Evolutionary conservation across 2,888 invertebrate genomes (phyloP).

Genomic region (Molorchus minor): DNA sequence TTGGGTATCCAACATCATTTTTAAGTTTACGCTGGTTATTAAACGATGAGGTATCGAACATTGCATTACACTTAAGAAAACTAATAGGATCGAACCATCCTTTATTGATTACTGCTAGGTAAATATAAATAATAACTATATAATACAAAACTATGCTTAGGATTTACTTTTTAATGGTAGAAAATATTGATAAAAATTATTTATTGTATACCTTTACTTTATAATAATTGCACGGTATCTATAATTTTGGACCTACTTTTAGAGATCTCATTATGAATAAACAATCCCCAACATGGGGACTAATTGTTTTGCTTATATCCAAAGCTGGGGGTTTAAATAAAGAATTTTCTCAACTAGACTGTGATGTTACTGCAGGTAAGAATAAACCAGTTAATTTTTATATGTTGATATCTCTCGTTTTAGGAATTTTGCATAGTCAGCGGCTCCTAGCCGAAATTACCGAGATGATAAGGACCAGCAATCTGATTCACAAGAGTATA

Average conservation of each 20-base stretch:
- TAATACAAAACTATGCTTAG: no score
- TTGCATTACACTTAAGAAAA: slow-evolving; percentile 89
- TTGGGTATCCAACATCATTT: slow-evolving; percentile 95
- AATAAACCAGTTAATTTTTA: neutral
- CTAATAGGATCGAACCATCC: slow-evolving; percentile 95
- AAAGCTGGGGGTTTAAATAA: slow-evolving; percentile 87
- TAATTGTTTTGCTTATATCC: slow-evolving; percentile 87
- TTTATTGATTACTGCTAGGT: slow-evolving; percentile 91
- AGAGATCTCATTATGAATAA: slow-evolving; percentile 65
- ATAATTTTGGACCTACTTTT: no score
- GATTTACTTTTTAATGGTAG: no score
- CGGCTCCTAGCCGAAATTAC: slow-evolving; percentile 90
- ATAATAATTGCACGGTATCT: no score
- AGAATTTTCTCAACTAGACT: slow-evolving; percentile 80
- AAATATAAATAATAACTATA: no score
- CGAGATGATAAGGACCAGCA: slow-evolving; percentile 93
- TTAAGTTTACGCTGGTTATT: slow-evolving; percentile 91
- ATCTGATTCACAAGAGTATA: slow-evolving; percentile 82
- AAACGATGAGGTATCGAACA: slow-evolving; percentile 94
- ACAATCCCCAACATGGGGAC: slow-evolving; percentile 90
- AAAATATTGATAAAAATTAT: no score
- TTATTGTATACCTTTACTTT: no score
- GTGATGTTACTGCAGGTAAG: slow-evolving; percentile 82
- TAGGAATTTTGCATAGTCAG: slow-evolving; percentile 80
- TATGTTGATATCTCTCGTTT: slow-evolving; percentile 19